phyloP scores from a whole-genome alignment of 2,888 invertebrate genomes.

The Tetanocera ferruginea region DNA sequence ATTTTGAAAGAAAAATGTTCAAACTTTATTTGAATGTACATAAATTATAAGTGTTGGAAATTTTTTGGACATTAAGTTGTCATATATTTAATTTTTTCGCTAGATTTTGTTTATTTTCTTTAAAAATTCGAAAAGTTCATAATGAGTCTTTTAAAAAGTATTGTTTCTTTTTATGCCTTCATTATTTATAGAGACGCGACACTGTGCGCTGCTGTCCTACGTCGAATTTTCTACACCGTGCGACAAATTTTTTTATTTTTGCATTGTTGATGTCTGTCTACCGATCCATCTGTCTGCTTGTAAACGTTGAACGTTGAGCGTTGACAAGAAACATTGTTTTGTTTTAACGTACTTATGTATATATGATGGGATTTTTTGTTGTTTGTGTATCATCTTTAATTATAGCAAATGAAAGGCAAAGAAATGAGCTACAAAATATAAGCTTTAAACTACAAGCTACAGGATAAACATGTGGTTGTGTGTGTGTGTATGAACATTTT shows the following conservation, averaged over 20 bases:
- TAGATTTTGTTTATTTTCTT: no score
- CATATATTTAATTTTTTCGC: no score
- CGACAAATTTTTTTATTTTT: not conserved
- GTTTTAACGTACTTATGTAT: not conserved
- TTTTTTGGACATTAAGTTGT: no score
- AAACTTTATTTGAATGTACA: no score
- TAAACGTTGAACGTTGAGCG: not conserved
- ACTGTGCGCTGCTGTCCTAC: not conserved
- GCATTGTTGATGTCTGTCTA: slow-evolving; percentile 5
- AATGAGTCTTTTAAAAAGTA: no score
- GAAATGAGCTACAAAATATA: not conserved
- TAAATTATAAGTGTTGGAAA: no score
- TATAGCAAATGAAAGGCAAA: not conserved
- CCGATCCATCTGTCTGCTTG: not conserved
- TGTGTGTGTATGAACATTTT: not conserved
- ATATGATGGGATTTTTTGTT: not conserved
- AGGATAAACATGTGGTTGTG: not conserved
- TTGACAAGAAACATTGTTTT: not conserved
- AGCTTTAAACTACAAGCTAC: not conserved
- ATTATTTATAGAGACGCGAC: no score
- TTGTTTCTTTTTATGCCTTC: no score
- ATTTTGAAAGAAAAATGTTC: no score
- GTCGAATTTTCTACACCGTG: not conserved
- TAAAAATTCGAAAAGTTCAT: no score
- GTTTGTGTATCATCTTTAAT: not conserved